A percentile compares a stretch with the other conserved stretches of the same genome.
Conservation (phyloP, 2,797 vertebrate genomes). For the Coendou prehensilis region DNA sequence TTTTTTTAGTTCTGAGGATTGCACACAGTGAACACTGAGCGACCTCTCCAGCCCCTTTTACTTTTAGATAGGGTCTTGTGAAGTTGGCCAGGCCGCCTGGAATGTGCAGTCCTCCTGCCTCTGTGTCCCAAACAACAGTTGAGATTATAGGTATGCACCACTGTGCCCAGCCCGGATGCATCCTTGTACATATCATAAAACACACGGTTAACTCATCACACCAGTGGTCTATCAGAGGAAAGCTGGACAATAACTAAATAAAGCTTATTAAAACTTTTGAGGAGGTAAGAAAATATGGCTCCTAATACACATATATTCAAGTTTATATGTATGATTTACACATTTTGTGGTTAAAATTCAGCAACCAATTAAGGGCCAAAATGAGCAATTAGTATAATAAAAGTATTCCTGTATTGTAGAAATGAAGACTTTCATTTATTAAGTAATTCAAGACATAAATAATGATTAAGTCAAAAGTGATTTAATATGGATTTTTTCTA, state of each 20-base stretch:
- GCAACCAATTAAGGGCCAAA: not conserved
- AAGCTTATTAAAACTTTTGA: not conserved
- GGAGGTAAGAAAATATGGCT: not conserved
- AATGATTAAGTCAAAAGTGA: constrained; percentile 20
- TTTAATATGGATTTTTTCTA: not conserved
- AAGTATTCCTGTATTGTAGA: constrained; percentile 21
- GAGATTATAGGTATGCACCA: not conserved
- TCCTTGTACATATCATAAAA: not conserved
- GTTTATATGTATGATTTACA: not conserved
- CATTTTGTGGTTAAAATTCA: constrained; percentile 1
- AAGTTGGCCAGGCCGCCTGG: not conserved
- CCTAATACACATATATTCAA: not conserved
- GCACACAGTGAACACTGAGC: not conserved
- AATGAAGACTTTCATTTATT: not conserved
- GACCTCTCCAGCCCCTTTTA: not conserved
- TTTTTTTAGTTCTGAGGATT: not conserved
- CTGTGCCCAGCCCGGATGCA: not conserved
- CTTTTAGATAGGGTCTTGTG: not conserved
- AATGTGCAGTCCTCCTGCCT: not conserved
- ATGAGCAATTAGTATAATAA: not conserved
- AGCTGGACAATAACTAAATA: not conserved
- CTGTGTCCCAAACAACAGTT: not conserved
- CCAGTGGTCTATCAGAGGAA: not conserved
- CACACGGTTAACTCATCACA: not conserved
- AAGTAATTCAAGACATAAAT: constrained; percentile 19